Conservation (phyloP, 2,113 vertebrate genomes). For the Trichomycterus rosablanca region DNA sequence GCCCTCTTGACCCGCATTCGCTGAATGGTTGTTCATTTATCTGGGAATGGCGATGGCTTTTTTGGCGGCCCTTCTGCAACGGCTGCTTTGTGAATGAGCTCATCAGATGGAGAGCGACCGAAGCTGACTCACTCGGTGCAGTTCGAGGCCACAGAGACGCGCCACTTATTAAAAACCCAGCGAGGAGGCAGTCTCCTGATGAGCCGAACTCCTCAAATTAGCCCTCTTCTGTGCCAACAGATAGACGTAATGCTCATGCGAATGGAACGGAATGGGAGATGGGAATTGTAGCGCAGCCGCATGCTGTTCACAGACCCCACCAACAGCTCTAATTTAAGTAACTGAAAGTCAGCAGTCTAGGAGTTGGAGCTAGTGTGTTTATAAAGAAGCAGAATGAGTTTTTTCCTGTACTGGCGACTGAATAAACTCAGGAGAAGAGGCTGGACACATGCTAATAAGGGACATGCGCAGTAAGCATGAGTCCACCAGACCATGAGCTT, state of each 20-base stretch:
- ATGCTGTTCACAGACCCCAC: background rate
- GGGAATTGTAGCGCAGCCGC: conserved; percentile 1
- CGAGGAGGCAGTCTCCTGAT: conserved; percentile 27
- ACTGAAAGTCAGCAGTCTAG: background rate
- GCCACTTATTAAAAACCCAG: conserved; percentile 30
- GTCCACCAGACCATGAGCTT: too few relatives aligned
- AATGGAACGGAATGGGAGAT: conserved; percentile 16
- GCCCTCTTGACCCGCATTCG: conserved; percentile 49
- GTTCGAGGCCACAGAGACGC: background rate
- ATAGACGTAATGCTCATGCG: conserved; percentile 11
- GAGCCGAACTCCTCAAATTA: conserved; percentile 33
- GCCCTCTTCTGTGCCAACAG: background rate
- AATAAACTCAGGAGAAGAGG: background rate
- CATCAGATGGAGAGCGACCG: conserved; percentile 39
- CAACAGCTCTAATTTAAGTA: background rate
- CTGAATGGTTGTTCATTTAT: conserved; percentile 45
- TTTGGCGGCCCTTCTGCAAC: conserved; percentile 11
- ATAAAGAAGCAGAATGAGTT: too few relatives aligned
- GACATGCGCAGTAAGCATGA: too few relatives aligned
- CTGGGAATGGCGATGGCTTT: conserved; percentile 21
- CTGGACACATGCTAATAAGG: conserved; percentile 7
- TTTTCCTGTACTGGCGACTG: background rate
- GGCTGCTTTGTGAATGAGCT: conserved; percentile 39
- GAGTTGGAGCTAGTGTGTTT: background rate
- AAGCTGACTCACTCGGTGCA: conserved; percentile 7